Conservation (phyloP, 2,888 invertebrate species). For the Deilephila porcellus region DNA sequence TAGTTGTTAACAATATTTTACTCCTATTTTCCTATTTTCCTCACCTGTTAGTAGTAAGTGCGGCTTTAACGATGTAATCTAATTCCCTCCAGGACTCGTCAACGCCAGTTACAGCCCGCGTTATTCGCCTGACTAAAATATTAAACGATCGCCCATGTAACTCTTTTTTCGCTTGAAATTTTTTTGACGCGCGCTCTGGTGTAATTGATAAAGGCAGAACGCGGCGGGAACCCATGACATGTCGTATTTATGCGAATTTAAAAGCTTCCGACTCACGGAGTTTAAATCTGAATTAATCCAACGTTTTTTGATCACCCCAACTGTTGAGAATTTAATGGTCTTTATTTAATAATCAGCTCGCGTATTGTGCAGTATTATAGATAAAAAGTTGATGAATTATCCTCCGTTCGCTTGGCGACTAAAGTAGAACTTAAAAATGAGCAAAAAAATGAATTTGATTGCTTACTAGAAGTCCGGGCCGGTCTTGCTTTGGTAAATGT, state of each 20-base stretch:
- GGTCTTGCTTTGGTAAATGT: too few relatives aligned
- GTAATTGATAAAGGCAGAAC: conserved; percentile 81
- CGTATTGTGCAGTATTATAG: not conserved
- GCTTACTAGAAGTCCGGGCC: too few relatives aligned
- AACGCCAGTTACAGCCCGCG: conserved; percentile 34
- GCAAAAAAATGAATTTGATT: not conserved
- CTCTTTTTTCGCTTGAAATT: conserved; percentile 58
- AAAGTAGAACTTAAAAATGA: not conserved
- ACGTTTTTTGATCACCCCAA: conserved; percentile 63
- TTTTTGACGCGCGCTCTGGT: conserved; percentile 66
- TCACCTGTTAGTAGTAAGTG: too few relatives aligned
- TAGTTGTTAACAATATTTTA: too few relatives aligned
- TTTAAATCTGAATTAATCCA: conserved; percentile 77
- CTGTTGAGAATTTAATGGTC: conserved; percentile 61
- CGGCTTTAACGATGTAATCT: not conserved
- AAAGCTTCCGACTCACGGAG: conserved; percentile 74
- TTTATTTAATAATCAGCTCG: conserved; percentile 64
- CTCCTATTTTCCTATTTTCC: too few relatives aligned
- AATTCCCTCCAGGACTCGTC: conserved; percentile 12
- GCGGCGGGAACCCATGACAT: conserved; percentile 69
- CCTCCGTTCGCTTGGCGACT: too few relatives aligned
- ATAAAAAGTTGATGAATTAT: not conserved
- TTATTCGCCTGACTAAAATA: conserved; percentile 60
- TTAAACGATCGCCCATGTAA: conserved; percentile 62
- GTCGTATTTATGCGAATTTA: conserved; percentile 81